A percentile compares a stretch with the other conserved stretches of the same genome.
These are phyloP conservation scores for Pitta sordida DNA, from an alignment of 2,113 vertebrate species.

Conservation along the genomic window DNA sequence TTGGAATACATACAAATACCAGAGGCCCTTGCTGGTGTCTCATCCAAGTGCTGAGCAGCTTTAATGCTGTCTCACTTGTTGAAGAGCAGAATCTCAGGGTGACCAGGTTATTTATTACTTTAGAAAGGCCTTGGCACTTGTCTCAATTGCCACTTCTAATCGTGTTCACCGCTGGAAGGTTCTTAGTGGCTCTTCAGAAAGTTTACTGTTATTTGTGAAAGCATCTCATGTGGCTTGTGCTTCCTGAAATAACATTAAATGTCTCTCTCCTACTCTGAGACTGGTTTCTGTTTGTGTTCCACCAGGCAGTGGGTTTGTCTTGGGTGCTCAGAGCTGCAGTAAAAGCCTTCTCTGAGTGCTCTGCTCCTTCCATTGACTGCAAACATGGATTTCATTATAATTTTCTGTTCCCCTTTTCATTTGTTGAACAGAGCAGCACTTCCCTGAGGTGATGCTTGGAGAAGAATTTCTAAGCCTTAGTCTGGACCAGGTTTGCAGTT, in stretches of 20 bases:
- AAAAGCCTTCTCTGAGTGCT: neutral
- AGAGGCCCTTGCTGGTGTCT: neutral
- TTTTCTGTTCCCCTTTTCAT: constrained; percentile 61
- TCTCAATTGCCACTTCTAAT: neutral
- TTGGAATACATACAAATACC: neutral
- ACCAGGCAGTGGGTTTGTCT: neutral
- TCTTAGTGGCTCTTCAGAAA: neutral
- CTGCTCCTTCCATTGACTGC: neutral
- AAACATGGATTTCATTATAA: constrained; percentile 48
- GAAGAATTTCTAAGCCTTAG: constrained; percentile 94
- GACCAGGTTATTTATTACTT: neutral
- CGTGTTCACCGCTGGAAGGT: neutral
- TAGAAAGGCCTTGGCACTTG: neutral
- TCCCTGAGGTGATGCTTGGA: constrained; percentile 91
- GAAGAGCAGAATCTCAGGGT: neutral
- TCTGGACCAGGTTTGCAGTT: constrained; percentile 94
- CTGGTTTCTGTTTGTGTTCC: neutral
- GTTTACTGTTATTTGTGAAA: neutral
- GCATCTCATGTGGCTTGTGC: neutral
- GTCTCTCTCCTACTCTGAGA: neutral
- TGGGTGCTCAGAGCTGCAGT: neutral
- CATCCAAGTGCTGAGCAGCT: neutral
- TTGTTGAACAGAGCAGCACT: constrained; percentile 92
- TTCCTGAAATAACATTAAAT: neutral
- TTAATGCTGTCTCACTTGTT: neutral